Base-by-base conservation (phyloP, 2,888 invertebrate genomes). In the Tenthredo distinguenda region DNA sequence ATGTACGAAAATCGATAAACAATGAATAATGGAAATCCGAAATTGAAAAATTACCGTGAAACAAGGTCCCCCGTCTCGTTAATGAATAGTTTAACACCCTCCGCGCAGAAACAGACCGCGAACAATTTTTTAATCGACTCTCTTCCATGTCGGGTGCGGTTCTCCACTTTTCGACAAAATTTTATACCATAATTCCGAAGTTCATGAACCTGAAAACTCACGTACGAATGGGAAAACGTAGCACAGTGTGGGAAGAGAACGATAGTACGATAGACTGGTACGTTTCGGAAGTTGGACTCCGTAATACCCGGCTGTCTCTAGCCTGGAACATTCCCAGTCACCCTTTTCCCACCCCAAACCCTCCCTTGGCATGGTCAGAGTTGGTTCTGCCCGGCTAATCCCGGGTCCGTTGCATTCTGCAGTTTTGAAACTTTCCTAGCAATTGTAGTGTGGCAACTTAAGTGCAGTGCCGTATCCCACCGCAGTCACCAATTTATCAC, bases 341-440 rank as follows among this genome's bases (percentile, higher is more conserved):
- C 55, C 77, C 31, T 77, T 77, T 34, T 21, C 5, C 43, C 21
- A 43, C 12, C 40, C 40, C 10, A n/a, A n/a, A 31, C 12, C 21
- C 74, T n/a, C 74, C 50, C 50, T 77, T 15, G 55, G 55, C 26
- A 15, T 77, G 77, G 77, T 62, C 71, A 83, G 83, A 68, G 68
- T 83, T 68, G 43, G 83, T 71, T 65, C 83, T 81, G 47, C 83
- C 90, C 88, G 89, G 90, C 90, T 92, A 92, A 93, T 93, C 92
- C 91, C 68, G 89, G 90, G 90, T 91, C 90, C 92, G 91, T 88
- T 90, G 90, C 90, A 91, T 92, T 91, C 90, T 91, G 90, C 91
- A 93, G 91, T 92, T 93, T 93, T 90, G 91, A 91, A 93, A 93
- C 92, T 93, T 92, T 91, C 90, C 86, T 86, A 88, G 89, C 90